phyloP scores from a whole-genome alignment of 2,888 invertebrate species.

The Stegana nigrithorax region DNA sequence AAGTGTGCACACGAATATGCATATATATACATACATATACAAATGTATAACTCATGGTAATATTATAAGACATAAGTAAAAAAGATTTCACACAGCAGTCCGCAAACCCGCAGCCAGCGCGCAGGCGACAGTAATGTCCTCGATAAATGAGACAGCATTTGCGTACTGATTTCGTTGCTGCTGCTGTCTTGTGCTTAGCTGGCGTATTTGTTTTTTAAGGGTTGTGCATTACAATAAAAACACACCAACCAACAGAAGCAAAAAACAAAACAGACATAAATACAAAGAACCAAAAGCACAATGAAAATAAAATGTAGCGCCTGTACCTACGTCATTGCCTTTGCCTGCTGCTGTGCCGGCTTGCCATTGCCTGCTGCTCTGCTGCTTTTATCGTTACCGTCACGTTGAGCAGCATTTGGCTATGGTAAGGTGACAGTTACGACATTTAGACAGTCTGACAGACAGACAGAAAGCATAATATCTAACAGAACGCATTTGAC shows the following conservation, averaged over 20 bases:
- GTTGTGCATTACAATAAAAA: background rate
- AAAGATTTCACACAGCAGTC: too few relatives aligned
- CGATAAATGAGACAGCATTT: too few relatives aligned
- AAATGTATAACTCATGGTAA: too few relatives aligned
- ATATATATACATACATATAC: too few relatives aligned
- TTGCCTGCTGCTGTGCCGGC: background rate
- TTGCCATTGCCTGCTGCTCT: background rate
- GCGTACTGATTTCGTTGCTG: too few relatives aligned
- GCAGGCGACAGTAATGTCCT: too few relatives aligned
- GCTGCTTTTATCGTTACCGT: slow-evolving; percentile 15
- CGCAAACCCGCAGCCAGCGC: too few relatives aligned
- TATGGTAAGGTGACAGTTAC: background rate
- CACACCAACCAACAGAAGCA: background rate
- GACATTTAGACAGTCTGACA: background rate
- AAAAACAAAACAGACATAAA: background rate
- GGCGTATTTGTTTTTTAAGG: slow-evolving; percentile 2
- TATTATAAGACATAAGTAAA: too few relatives aligned
- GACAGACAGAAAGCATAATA: background rate
- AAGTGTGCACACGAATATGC: too few relatives aligned
- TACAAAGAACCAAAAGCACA: background rate
- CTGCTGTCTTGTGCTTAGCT: too few relatives aligned
- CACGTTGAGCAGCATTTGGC: slow-evolving; percentile 3
- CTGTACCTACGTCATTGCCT: background rate
- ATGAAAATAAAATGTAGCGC: too few relatives aligned
- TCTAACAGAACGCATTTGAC: background rate